Conservation (phyloP, 23 tunicate genomes). For the Halocynthia roretzi region DNA sequence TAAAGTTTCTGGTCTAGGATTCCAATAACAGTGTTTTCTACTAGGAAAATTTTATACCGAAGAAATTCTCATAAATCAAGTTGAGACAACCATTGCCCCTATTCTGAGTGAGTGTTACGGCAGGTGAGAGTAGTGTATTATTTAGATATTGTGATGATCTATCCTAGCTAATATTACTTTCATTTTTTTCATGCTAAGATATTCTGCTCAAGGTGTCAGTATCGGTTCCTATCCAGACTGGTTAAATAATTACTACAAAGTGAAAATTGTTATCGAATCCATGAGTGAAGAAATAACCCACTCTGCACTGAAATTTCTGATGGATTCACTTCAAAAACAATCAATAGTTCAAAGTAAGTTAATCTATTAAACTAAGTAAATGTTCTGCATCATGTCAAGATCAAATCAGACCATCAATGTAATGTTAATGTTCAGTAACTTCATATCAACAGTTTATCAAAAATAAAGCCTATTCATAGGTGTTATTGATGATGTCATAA, state of each 20-base stretch:
- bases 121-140: conserved; percentile 26
- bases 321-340: conserved; percentile 20
- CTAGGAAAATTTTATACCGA: conserved; percentile 46
- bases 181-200: background rate
- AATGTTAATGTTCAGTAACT: background rate
- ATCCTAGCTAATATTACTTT: too few species aligned
- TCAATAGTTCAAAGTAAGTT: conserved; percentile 22
- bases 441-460: too few species aligned
- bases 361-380: too few species aligned
- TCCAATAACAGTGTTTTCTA: background rate
- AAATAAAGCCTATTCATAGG: too few species aligned
- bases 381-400: background rate
- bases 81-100: conserved; percentile 65
- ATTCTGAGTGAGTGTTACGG: conserved; percentile 38
- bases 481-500: too few species aligned
- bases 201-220: conserved; percentile 43
- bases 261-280: conserved; percentile 70
- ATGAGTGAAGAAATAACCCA: conserved; percentile 30
- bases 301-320: conserved; percentile 37
- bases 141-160: too few species aligned
- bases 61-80: conserved; percentile 33
- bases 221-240: conserved; percentile 95
- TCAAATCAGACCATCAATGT: background rate
- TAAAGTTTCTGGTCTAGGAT: too few species aligned
- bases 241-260: conserved; percentile 92